phyloP scores from a whole-genome alignment of 2,113 vertebrate species.

The Bos indicus region DNA sequence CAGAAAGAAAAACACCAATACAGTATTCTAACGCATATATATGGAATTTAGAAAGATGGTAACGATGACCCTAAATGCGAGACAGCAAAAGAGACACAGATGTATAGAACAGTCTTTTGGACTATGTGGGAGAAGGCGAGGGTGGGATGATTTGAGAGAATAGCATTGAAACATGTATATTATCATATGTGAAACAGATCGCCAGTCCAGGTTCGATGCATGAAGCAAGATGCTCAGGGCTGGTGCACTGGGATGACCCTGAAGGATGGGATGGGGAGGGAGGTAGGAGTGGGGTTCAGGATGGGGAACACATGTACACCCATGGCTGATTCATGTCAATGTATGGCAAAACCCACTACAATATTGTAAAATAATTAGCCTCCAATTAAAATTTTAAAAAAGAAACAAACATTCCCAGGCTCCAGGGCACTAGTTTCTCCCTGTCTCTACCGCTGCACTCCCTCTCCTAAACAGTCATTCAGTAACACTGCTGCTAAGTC shows the following conservation, averaged over 20 bases:
- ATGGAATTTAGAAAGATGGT: neutral
- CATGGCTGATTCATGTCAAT: neutral
- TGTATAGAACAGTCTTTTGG: neutral
- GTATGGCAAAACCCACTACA: neutral
- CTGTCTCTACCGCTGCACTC: neutral
- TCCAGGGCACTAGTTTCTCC: neutral
- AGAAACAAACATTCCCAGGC: neutral
- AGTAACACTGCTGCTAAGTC: no score
- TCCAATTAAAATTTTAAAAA: neutral
- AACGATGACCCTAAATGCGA: rapidly evolving
- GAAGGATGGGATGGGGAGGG: neutral
- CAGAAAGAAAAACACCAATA: neutral
- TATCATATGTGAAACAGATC: neutral
- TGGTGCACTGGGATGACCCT: neutral
- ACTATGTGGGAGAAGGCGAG: neutral
- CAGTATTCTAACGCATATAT: neutral
- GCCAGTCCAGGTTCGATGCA: neutral
- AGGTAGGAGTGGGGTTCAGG: neutral
- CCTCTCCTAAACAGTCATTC: neutral
- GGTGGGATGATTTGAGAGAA: neutral
- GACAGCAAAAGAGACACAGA: neutral
- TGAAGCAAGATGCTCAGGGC: neutral
- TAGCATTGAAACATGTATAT: neutral
- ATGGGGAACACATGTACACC: neutral
- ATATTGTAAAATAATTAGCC: neutral